These are phyloP conservation scores for Xestia ashworthii DNA, from an alignment of 2,888 invertebrate species.

Conservation along the genomic window DNA sequence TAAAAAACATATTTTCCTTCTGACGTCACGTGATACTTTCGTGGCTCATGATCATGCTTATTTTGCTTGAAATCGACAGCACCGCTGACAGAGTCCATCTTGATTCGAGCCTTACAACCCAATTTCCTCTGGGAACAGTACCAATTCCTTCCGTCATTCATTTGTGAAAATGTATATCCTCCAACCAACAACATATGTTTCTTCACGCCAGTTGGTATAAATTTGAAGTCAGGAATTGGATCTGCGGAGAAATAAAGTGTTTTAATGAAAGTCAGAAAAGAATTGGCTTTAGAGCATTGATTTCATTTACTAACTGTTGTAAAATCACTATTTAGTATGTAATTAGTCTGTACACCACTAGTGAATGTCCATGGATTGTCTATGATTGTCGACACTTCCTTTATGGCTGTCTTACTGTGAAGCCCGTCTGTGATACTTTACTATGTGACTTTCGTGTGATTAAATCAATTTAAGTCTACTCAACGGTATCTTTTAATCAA, in stretches of 20 bases:
- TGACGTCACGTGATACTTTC: constrained; percentile 25
- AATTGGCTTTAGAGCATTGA: not conserved
- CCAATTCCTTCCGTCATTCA: constrained; percentile 69
- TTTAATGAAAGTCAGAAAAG: not conserved
- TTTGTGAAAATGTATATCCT: constrained; percentile 73
- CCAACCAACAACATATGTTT: constrained; percentile 62
- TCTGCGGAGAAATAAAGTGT: not conserved
- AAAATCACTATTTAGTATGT: too few relatives aligned
- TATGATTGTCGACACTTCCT: too few relatives aligned
- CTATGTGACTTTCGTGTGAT: too few relatives aligned
- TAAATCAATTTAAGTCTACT: too few relatives aligned
- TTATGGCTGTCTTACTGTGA: too few relatives aligned
- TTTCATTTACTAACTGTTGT: not conserved
- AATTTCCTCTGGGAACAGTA: constrained; percentile 74
- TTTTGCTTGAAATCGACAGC: constrained; percentile 33
- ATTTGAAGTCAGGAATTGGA: constrained; percentile 51
- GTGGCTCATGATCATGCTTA: constrained; percentile 38
- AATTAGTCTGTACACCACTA: too few relatives aligned
- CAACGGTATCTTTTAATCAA: too few relatives aligned
- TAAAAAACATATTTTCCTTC: constrained; percentile 31
- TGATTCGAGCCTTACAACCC: constrained; percentile 72
- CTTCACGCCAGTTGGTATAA: constrained; percentile 66
- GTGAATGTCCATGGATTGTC: too few relatives aligned
- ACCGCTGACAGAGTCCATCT: constrained; percentile 47
- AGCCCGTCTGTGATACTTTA: too few relatives aligned